A percentile compares a stretch with the other conserved stretches of the same genome.
Conservation (phyloP, 30 jellyfish, hydroid and myxozoan genomes). For the Cassiopea xamachana region DNA sequence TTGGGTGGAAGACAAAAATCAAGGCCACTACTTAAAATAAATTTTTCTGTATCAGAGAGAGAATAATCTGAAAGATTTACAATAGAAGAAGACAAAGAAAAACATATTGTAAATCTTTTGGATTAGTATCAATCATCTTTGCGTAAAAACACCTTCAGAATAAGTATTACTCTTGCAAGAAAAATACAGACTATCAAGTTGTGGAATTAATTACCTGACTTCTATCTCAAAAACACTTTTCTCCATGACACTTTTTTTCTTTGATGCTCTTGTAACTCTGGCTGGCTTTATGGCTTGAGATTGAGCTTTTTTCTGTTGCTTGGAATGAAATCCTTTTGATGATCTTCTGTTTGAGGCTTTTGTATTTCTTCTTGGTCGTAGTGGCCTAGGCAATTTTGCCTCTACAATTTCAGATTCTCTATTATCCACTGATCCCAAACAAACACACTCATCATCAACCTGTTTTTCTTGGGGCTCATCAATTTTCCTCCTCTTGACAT, state of each 20-base stretch:
- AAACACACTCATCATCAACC: not conserved
- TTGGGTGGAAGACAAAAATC: too few species aligned
- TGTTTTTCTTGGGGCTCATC: not conserved
- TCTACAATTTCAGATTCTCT: slow-evolving; percentile 2
- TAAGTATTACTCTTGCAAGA: not conserved
- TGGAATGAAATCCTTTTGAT: not conserved
- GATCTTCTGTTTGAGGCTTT: slow-evolving; percentile 5
- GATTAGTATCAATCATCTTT: too few species aligned
- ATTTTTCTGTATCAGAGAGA: too few species aligned
- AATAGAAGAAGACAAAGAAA: too few species aligned
- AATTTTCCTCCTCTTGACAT: slow-evolving; percentile 21
- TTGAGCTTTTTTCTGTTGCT: not conserved
- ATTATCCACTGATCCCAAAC: not conserved
- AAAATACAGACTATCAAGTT: not conserved
- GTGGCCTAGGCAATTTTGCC: slow-evolving; percentile 39
- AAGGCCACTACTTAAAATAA: too few species aligned
- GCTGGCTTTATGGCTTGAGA: not conserved
- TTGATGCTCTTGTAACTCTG: slow-evolving; percentile 32
- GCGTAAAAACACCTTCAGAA: too few species aligned
- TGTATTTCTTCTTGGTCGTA: slow-evolving; percentile 24
- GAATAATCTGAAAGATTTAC: too few species aligned
- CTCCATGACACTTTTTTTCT: not conserved
- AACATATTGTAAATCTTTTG: too few species aligned
- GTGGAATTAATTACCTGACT: not conserved
- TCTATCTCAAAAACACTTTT: not conserved